These are phyloP conservation scores for Plecotus auritus DNA, from an alignment of 2,113 vertebrate species.

Conservation along the genomic window DNA sequence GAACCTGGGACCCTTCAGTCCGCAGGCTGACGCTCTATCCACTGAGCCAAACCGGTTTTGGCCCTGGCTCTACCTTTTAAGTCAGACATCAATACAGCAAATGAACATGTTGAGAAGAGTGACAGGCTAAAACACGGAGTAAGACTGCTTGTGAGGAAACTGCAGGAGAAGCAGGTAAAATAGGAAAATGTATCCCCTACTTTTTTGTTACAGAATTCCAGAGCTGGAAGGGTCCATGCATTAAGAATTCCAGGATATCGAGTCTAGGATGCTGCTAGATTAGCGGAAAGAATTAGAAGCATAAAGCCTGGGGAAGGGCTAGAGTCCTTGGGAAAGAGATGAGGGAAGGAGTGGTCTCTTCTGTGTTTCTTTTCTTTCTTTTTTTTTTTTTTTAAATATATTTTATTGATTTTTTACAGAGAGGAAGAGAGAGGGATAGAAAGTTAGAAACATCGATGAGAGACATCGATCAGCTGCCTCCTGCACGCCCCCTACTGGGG, in stretches of 20 bases:
- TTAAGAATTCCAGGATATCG: background rate
- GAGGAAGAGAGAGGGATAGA: too few relatives aligned
- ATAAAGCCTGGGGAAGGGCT: background rate
- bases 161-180: background rate
- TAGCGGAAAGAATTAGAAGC: background rate
- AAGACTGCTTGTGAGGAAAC: background rate
- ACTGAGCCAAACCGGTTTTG: too few relatives aligned
- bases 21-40: too few relatives aligned
- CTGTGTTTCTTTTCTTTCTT: too few relatives aligned
- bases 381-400: too few relatives aligned
- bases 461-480: too few relatives aligned
- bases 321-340: background rate
- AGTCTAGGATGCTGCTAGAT: background rate
- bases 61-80: background rate
- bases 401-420: too few relatives aligned
- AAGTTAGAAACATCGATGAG: too few relatives aligned
- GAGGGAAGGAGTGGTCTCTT: background rate
- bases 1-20: too few relatives aligned
- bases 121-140: background rate
- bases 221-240: background rate
- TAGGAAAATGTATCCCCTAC: background rate
- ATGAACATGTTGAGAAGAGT: background rate
- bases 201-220: constrained; percentile 21
- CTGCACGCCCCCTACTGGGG: too few relatives aligned
- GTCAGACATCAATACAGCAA: background rate